phyloP scores from a whole-genome alignment of 2,113 vertebrate genomes.

The Hiodon alosoides region DNA sequence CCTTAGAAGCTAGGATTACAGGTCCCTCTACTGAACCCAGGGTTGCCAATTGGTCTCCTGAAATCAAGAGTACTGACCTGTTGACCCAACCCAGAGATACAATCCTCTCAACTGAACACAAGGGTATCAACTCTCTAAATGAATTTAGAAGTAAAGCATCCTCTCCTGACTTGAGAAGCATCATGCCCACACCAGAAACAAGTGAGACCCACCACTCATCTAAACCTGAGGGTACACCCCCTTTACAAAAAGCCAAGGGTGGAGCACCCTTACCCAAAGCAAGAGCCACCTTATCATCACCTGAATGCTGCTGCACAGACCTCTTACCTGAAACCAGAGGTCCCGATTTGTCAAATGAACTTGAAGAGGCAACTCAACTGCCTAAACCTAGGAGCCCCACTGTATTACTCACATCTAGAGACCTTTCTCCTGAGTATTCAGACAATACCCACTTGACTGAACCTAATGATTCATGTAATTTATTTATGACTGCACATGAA shows the following conservation, averaged over 20 bases:
- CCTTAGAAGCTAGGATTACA: constrained; percentile 16
- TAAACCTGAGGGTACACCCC: constrained; percentile 26
- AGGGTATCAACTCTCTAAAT: constrained; percentile 18
- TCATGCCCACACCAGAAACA: background rate
- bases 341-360: background rate
- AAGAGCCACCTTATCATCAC: constrained; percentile 20
- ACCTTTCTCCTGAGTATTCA: constrained; percentile 19
- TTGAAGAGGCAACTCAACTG: background rate
- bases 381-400: constrained; percentile 1
- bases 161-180: background rate
- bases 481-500: constrained; percentile 30
- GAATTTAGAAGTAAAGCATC: constrained; percentile 17
- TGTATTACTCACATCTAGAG: background rate
- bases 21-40: constrained; percentile 23
- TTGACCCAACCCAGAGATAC: background rate
- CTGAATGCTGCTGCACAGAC: constrained; percentile 15
- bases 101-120: constrained; percentile 23
- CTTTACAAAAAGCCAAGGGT: background rate
- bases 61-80: background rate
- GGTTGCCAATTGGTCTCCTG: constrained; percentile 31
- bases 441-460: constrained; percentile 24
- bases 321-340: constrained; percentile 4
- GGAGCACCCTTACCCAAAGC: constrained; percentile 18
- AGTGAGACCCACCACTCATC: background rate
- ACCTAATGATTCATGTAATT: constrained; percentile 19